Evolutionary conservation across 2,113 vertebrate species (phyloP).

Genomic region (Alethe castanea): DNA sequence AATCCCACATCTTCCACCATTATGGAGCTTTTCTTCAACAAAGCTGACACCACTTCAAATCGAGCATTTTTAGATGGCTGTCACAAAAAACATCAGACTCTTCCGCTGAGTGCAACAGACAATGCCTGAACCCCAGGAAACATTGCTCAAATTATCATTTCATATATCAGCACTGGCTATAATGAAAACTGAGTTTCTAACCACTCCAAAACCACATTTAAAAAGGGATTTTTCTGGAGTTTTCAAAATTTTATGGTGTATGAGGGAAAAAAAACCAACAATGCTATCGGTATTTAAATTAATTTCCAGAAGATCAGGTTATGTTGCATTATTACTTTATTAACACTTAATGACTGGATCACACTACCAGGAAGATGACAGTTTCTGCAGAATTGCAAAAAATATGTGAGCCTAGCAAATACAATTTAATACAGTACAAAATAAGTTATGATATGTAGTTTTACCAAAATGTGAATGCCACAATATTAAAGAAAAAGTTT

Average conservation of each 20-base stretch:
- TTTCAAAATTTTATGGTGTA: not conserved
- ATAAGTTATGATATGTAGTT: constrained; percentile 33
- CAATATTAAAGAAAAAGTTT: constrained; percentile 74
- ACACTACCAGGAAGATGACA: not conserved
- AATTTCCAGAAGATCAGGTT: not conserved
- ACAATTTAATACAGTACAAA: not conserved
- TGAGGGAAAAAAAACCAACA: not conserved
- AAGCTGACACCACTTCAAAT: not conserved
- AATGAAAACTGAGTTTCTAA: not conserved
- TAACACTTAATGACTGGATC: not conserved
- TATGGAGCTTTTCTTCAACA: not conserved
- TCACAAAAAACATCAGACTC: not conserved
- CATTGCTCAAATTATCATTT: not conserved
- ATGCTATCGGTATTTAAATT: not conserved
- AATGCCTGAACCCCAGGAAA: not conserved
- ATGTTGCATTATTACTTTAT: not conserved
- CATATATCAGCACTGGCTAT: not conserved
- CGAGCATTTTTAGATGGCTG: not conserved
- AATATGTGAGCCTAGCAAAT: not conserved
- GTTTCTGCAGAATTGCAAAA: not conserved
- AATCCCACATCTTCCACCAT: not conserved
- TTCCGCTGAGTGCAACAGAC: not conserved
- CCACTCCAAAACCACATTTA: not conserved
- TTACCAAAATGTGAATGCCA: constrained; percentile 52
- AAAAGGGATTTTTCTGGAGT: not conserved